Conservation (phyloP, 2,113 vertebrate genomes). For the Ovis aries region DNA sequence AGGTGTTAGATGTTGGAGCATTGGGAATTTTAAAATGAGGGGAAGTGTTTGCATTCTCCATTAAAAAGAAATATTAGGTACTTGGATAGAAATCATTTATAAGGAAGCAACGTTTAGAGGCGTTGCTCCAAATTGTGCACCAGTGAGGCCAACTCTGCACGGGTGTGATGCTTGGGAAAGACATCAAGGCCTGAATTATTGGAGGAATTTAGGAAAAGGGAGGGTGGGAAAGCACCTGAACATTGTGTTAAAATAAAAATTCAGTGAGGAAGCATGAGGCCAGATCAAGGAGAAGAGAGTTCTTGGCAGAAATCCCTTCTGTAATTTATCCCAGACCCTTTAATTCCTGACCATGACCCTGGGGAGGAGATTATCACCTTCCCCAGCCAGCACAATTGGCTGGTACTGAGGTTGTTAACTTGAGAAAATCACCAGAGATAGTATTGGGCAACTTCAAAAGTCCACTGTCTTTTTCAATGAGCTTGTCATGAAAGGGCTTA, state of each 20-base stretch:
- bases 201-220: neutral
- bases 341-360: constrained; percentile 57
- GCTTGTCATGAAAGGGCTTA: constrained; percentile 72
- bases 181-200: neutral
- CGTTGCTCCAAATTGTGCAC: neutral
- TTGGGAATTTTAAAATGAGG: neutral
- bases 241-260: constrained; percentile 12
- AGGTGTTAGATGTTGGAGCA: neutral
- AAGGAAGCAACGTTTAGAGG: neutral
- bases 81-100: neutral
- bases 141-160: neutral
- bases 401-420: constrained; percentile 66
- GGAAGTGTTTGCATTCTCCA: neutral
- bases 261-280: neutral
- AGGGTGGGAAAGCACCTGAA: constrained; percentile 31
- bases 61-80: neutral
- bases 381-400: constrained; percentile 21
- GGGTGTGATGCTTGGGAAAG: neutral
- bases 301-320: constrained; percentile 50
- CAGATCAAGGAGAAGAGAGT: constrained; percentile 57
- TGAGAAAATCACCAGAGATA: constrained; percentile 72
- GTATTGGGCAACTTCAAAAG: constrained; percentile 75
- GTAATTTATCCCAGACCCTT: constrained; percentile 69
- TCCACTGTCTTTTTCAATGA: constrained; percentile 69
- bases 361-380: constrained; percentile 65